Base-by-base conservation (phyloP, 2,797 vertebrate species). In the Anas georgica region DNA sequence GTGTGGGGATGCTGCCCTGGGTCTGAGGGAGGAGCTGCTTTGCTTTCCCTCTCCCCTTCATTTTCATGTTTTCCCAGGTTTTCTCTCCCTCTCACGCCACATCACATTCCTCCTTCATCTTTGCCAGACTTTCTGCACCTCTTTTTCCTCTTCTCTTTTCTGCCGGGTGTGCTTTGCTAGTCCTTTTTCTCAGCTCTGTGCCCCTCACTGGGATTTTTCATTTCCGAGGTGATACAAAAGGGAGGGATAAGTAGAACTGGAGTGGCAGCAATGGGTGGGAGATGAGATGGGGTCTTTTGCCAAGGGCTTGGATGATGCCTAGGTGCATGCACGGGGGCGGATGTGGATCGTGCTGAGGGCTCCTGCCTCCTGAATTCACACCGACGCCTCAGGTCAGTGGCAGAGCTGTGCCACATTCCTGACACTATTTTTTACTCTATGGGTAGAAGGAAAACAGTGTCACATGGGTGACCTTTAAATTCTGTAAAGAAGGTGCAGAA, bases 381-480 rank as follows among this genome's bases (percentile, higher is more conserved):
- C 35, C 23, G 26, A 52, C 2, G 3, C 23, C 59, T 82, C 37
- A 4, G 75, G 60, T 88, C 48, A 43, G 69, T 87, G 46, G 63
- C 74, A 64, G 68, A 70, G 29, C 56, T 73, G 46, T 35, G 55
- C 28, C 69, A 80, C 43, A 15, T 26, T 39, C 45, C n/a, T 68
- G 20, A 35, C 16, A 26, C 59, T 63, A 39, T 41, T 62, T 29
- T 10, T 2, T 0, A 1, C 13, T 58, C 45, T 45, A 29, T 62
- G 75, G 28, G 58, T 64, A 87, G 60, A 66, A 46, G n/a, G 88
- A 90, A 50, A 50, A 87, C 3, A 91, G 81, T 48, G 68, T 94
- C 93, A 91, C 83, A 69, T 43, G 1, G 31, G 35, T 93, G 93
- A 91, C 86, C 90, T 96, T 93, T 94, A 90, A 84, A 94, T 95